Base-by-base conservation (phyloP, 2,888 invertebrate genomes). In the Xestia rhomboidea region DNA sequence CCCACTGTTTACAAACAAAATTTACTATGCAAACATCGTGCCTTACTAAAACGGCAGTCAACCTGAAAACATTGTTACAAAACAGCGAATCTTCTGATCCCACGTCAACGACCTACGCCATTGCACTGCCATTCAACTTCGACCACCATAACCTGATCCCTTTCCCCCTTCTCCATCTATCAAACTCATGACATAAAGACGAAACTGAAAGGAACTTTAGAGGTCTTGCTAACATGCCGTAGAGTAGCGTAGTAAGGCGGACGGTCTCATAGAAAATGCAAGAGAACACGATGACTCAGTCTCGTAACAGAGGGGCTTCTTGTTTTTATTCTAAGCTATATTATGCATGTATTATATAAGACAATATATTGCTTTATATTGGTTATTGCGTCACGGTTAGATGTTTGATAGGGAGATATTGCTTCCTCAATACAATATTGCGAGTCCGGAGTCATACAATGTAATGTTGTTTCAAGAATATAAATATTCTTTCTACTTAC, bases 101-200 rank as follows among this genome's bases (percentile, higher is more conserved):
- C 82, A 82, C 84, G 92, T 92, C 92, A 91, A 89, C 88, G 91
- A 91, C 90, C 92, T 86, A 86, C 82, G 87, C 88, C 78, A 87
- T 88, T 87, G 87, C 90, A 88, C 71, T 87, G 79, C 84, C 87
- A 88, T 88, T 87, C 86, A 87, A 82, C 73, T 72, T 21, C 27
- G 49, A 76, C 92, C 89, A 91, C 44, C 73, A 13, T 78, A 82
- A 63, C 69, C 30, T 82, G 91, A 82, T 6, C 89, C 76, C 34
- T 73, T 51, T 72, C 76, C 64, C 87, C 81, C 62, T 73, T 71
- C 76, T 51, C 54, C 18, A 60, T 54, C 77, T 41, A 41, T 63
- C 21, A 62, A 41, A 70, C 62, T 46, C 60, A 67, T 13, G 13
- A 44, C 64, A 67, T 57, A 38, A 63, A 73, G 68, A 78, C 62